A percentile compares a stretch with the other conserved stretches of the same genome.
Conservation (phyloP, 2,797 vertebrate genomes). For the Labeo calbasu region DNA sequence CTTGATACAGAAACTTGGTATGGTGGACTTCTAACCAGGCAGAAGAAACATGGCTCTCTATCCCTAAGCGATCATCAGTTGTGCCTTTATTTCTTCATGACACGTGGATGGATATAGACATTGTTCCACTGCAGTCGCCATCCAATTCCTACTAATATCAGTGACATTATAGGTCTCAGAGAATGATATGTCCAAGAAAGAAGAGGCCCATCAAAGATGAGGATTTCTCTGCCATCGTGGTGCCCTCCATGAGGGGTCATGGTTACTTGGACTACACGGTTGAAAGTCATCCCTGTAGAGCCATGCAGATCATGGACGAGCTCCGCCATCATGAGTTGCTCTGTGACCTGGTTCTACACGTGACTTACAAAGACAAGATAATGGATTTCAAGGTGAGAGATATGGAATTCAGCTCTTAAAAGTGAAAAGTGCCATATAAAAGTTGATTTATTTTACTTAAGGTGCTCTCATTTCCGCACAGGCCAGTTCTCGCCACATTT, state of each 20-base stretch:
- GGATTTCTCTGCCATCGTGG: slow-evolving; percentile 77
- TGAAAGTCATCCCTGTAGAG: slow-evolving; percentile 76
- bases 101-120: slow-evolving; percentile 57
- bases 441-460: not conserved
- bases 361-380: slow-evolving; percentile 76
- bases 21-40: slow-evolving; percentile 49
- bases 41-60: slow-evolving; percentile 49
- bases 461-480: not conserved
- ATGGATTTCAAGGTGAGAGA: slow-evolving; percentile 80
- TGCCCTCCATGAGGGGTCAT: slow-evolving; percentile 81
- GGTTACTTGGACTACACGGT: slow-evolving; percentile 84
- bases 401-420: not conserved
- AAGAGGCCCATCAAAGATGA: slow-evolving; percentile 71
- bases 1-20: slow-evolving; percentile 24
- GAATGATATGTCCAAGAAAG: slow-evolving; percentile 81
- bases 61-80: slow-evolving; percentile 47
- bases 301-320: slow-evolving; percentile 80
- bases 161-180: slow-evolving; percentile 46
- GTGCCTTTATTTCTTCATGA: slow-evolving; percentile 57
- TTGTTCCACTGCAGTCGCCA: not conserved
- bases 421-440: not conserved
- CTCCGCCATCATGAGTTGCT: slow-evolving; percentile 77
- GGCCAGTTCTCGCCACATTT: not conserved
- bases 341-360: slow-evolving; percentile 82
- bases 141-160: not conserved